phyloP scores from a whole-genome alignment of 2,888 invertebrate genomes.

The Dioctria rufipes region DNA sequence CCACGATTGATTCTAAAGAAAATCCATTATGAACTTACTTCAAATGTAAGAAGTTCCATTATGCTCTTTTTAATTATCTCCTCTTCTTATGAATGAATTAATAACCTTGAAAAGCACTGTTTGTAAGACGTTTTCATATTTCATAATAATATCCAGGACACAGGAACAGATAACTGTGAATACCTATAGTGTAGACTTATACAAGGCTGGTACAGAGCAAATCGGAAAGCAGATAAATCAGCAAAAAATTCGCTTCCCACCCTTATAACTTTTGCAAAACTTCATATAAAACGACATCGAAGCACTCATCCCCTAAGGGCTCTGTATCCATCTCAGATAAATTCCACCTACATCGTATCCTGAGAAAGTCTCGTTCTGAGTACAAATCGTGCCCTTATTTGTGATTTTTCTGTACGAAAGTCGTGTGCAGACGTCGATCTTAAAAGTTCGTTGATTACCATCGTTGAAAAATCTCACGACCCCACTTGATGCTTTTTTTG shows the following conservation, averaged over 20 bases:
- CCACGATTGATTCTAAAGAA: too few relatives aligned
- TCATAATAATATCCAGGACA: neutral
- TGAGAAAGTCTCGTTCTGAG: conserved; percentile 34
- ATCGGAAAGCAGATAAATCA: conserved; percentile 47
- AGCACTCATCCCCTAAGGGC: conserved; percentile 19
- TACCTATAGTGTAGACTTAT: conserved; percentile 13
- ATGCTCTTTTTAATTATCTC: conserved; percentile 28
- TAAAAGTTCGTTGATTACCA: conserved; percentile 46
- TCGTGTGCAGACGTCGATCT: conserved; percentile 49
- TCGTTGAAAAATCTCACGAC: conserved; percentile 52
- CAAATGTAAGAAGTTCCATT: conserved; percentile 13
- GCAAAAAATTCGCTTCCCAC: conserved; percentile 45
- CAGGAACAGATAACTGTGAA: neutral
- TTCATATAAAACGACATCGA: conserved; percentile 39
- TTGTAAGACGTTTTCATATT: neutral
- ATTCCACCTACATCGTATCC: conserved; percentile 27
- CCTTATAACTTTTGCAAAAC: conserved; percentile 47
- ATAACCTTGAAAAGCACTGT: conserved; percentile 20
- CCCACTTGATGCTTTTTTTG: conserved; percentile 40
- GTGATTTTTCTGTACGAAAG: conserved; percentile 39
- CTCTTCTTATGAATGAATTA: conserved; percentile 28
- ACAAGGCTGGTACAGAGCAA: conserved; percentile 13
- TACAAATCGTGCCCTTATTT: conserved; percentile 47
- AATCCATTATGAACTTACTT: neutral
- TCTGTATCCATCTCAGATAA: conserved; percentile 25